A percentile compares a stretch with the other conserved stretches of the same genome.
Evolutionary conservation across 2,888 invertebrate species (phyloP).

Genomic region (Clitarchus hookeri): DNA sequence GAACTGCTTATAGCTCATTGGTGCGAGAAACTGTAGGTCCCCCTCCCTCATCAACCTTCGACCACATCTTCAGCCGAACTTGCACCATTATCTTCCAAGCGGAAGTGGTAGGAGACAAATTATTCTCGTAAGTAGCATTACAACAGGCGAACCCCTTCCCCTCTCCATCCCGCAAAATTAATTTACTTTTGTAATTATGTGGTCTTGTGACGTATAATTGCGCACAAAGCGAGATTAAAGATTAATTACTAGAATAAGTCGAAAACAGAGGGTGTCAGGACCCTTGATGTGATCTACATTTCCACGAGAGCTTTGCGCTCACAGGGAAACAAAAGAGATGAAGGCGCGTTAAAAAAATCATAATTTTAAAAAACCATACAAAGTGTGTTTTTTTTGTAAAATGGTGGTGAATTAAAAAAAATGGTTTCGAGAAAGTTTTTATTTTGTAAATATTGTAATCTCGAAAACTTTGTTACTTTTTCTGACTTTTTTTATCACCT

Average conservation of each 20-base stretch:
- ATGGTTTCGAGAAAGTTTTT: neutral
- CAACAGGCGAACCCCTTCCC: neutral
- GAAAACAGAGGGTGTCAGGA: neutral
- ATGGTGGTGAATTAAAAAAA: neutral
- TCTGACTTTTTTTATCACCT: neutral
- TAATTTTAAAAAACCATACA: neutral
- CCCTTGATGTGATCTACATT: neutral
- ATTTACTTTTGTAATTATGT: conserved; percentile 7
- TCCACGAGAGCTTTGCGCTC: neutral
- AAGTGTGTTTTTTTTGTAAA: neutral
- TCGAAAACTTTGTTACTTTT: neutral
- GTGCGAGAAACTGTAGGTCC: neutral
- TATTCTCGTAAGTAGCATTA: neutral
- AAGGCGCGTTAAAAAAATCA: neutral
- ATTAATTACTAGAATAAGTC: neutral
- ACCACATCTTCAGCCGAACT: neutral
- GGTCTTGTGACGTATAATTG: conserved; percentile 7
- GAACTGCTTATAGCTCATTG: neutral
- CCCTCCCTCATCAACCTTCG: neutral
- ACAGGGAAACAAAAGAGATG: neutral
- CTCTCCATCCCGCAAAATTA: neutral
- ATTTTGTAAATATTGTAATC: neutral
- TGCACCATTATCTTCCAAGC: neutral
- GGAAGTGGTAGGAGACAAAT: neutral
- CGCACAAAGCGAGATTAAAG: neutral